These are phyloP conservation scores for Coelopa pilipes DNA, from an alignment of 2,888 invertebrate genomes.

Conservation along the genomic window DNA sequence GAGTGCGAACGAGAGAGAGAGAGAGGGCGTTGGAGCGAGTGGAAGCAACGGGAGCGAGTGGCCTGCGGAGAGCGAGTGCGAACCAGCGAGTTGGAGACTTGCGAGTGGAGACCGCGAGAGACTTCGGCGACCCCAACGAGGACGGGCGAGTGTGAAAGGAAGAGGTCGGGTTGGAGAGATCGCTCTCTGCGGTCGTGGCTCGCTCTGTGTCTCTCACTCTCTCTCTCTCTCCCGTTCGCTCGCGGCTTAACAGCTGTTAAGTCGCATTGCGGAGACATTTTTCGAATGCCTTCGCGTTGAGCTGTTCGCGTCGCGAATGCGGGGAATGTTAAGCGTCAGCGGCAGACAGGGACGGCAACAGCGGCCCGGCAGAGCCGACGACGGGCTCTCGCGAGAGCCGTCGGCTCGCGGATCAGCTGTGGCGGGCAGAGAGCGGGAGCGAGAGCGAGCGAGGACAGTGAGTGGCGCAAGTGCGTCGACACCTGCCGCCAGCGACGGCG, in stretches of 20 bases:
- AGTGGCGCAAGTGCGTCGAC: no score
- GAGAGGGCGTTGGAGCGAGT: background rate
- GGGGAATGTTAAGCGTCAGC: constrained; percentile 28
- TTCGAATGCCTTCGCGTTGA: constrained; percentile 34
- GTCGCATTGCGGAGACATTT: constrained; percentile 22
- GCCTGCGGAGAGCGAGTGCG: background rate
- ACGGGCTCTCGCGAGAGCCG: background rate
- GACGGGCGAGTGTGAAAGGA: no score
- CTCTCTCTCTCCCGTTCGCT: no score
- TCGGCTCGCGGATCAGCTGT: constrained; percentile 3
- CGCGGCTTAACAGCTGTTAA: constrained; percentile 19
- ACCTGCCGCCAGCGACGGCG: no score
- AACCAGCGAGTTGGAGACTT: no score
- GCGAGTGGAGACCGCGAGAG: no score
- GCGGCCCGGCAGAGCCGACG: constrained; percentile 10
- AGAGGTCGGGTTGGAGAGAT: no score
- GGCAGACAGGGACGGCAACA: no score
- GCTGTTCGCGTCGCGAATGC: constrained; percentile 27
- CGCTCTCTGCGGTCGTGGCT: no score
- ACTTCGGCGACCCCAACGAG: no score
- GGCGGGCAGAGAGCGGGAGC: background rate
- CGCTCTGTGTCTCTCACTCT: no score
- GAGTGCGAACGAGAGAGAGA: constrained; percentile 4
- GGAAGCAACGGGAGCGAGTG: background rate
- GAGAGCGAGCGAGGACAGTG: no score